Conservation (phyloP, 2,797 vertebrate species). For the Darevskia nairensis region DNA sequence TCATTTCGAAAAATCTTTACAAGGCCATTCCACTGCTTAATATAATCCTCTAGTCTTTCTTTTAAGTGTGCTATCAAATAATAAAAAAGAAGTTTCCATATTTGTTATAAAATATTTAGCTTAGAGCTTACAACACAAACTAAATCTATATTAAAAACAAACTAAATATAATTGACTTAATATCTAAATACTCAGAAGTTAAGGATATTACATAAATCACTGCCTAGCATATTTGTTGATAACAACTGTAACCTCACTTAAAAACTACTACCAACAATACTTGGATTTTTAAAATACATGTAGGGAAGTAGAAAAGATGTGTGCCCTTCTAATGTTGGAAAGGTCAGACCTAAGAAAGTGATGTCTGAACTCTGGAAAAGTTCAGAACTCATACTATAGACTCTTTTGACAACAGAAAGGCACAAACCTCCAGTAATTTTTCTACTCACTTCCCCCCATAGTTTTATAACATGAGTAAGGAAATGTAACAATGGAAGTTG, state of each 20-base stretch:
- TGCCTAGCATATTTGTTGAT: neutral
- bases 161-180: conserved; percentile 28
- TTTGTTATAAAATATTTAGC: conserved; percentile 28
- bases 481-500: conserved; percentile 5
- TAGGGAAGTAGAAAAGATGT: neutral
- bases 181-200: neutral
- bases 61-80: conserved; percentile 88
- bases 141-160: conserved; percentile 23
- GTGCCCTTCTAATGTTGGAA: neutral
- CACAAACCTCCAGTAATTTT: neutral
- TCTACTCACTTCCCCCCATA: neutral
- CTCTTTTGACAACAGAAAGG: conserved; percentile 15
- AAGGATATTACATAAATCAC: conserved; percentile 16
- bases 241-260: conserved; percentile 5
- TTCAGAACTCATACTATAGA: neutral
- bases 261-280: neutral
- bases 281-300: neutral
- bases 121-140: conserved; percentile 35
- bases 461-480: neutral
- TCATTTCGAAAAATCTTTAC: conserved; percentile 96
- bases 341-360: neutral
- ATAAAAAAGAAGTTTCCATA: conserved; percentile 31
- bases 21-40: conserved; percentile 97
- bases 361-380: neutral
- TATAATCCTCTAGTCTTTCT: conserved; percentile 91